Percentiles rank a stretch among this genome's conserved stretches.
phyloP scores from a whole-genome alignment of 1,140 invertebrate species.

The Cheumatopsyche charites region DNA sequence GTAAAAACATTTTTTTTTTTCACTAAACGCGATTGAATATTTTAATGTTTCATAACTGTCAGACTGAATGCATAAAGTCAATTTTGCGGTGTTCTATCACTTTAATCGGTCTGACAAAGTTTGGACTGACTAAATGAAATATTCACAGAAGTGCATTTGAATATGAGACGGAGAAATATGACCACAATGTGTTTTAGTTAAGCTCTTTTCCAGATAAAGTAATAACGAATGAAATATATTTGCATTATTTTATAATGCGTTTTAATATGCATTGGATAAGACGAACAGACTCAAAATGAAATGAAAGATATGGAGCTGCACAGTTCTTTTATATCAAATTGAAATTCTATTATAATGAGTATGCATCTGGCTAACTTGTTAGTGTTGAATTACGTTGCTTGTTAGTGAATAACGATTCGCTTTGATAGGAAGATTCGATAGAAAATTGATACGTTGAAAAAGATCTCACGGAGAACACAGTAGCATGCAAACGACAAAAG shows the following conservation, averaged over 20 bases:
- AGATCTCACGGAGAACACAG: background rate
- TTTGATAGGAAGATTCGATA: background rate
- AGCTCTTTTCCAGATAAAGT: constrained; percentile 38
- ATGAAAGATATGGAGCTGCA: constrained; percentile 20
- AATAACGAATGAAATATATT: constrained; percentile 25
- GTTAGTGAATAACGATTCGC: too few relatives aligned
- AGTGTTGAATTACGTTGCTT: too few relatives aligned
- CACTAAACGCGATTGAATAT: too few relatives aligned
- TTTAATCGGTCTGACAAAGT: too few relatives aligned
- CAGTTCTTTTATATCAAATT: background rate
- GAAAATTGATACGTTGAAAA: background rate
- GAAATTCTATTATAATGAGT: too few relatives aligned
- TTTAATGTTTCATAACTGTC: too few relatives aligned
- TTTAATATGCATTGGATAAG: constrained; percentile 46
- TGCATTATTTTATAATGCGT: constrained; percentile 41
- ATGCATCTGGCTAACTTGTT: background rate
- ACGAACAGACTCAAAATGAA: constrained; percentile 32
- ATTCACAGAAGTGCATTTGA: constrained; percentile 27
- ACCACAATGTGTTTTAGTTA: constrained; percentile 35
- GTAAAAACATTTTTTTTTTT: background rate
- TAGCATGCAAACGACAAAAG: background rate
- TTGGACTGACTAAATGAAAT: constrained; percentile 15
- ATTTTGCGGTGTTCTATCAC: too few relatives aligned
- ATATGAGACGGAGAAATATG: constrained; percentile 38
- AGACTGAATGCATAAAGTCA: too few relatives aligned